phyloP scores from a whole-genome alignment of 2,888 invertebrate species.

The Eulithis testata region DNA sequence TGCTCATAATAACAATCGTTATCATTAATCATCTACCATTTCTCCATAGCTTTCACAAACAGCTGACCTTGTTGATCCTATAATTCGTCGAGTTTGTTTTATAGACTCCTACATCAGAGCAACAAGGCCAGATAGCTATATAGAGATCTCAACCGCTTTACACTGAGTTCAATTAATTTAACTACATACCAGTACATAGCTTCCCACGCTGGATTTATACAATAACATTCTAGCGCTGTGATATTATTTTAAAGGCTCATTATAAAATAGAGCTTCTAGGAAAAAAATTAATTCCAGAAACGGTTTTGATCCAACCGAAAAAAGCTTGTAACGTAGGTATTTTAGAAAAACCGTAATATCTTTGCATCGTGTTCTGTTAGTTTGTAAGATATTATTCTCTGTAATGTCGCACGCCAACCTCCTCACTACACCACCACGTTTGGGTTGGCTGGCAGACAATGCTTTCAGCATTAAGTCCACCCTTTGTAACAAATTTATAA shows the following conservation, averaged over 20 bases:
- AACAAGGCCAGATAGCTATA: slow-evolving; percentile 46
- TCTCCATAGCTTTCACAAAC: slow-evolving; percentile 39
- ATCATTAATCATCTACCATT: slow-evolving; percentile 28
- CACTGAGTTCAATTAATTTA: slow-evolving; percentile 71
- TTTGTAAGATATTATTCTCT: too few relatives aligned
- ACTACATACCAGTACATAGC: slow-evolving; percentile 60
- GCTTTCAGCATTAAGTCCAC: too few relatives aligned
- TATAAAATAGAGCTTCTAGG: too few relatives aligned
- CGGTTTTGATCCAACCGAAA: too few relatives aligned
- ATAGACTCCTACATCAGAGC: slow-evolving; percentile 54
- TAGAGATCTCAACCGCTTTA: slow-evolving; percentile 55
- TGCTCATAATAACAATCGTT: slow-evolving; percentile 28
- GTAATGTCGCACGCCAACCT: too few relatives aligned
- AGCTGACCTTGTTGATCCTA: slow-evolving; percentile 55
- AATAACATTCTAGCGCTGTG: slow-evolving; percentile 11
- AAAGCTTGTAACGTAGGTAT: too few relatives aligned
- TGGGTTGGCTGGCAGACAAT: too few relatives aligned
- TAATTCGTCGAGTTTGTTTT: slow-evolving; percentile 51
- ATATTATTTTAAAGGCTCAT: slow-evolving; percentile 5
- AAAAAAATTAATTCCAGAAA: too few relatives aligned
- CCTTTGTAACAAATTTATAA: too few relatives aligned
- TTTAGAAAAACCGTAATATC: too few relatives aligned
- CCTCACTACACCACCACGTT: too few relatives aligned
- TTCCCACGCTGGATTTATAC: slow-evolving; percentile 66
- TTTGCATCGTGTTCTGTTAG: too few relatives aligned